Base-by-base conservation (phyloP, 1,140 invertebrate species). In the Copidosoma floridanum region DNA sequence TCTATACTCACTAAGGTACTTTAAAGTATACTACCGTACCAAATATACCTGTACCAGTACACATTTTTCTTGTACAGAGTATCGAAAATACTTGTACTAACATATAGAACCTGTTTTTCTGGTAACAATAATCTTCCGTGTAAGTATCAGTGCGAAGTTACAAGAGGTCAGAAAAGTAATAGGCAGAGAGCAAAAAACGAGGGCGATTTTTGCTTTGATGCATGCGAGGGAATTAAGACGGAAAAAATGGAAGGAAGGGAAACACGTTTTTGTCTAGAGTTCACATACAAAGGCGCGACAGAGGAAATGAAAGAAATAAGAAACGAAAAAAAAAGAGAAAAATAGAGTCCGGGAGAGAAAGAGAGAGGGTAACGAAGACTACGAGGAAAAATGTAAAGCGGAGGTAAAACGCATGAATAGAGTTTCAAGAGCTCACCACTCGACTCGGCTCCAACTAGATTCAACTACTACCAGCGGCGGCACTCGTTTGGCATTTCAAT, bases 351-450 rank as follows among this genome's bases (percentile, higher is more conserved):
- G n/a, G 14, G 4, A 14, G 24, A 35, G 35, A 38, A 24, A 57
- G 44, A 53, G 16, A 27, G 32, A 27, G n/a, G 44, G 41, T 46
- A 55, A 35, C 10, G 47, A 37, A 58, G 59, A 21, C 38, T 14
- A 60, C 46, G 44, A 53, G 38, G 40, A 46, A 57, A 46, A 54
- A 37, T 29, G 40, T 38, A 53, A 29, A 37, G 40, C 21, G n/a
- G 56, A 47, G 56, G 37, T 27, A 54, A 64, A 60, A 67, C 58
- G 63, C 38, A 53, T 68, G 69, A 71, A 71, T 71, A 65, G 66
- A 68, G 53, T 50, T 71, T 70, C 61, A 71, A 71, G 66, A 68
- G 66, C 52, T 40, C 51, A 38, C 32, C 55, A 43, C 52, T 55
- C 52, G 52, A 29, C 40, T 50, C 47, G n/a, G 29, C 27, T 53